phyloP scores from a whole-genome alignment of 2,888 invertebrate genomes.

The Melolontha melolontha region DNA sequence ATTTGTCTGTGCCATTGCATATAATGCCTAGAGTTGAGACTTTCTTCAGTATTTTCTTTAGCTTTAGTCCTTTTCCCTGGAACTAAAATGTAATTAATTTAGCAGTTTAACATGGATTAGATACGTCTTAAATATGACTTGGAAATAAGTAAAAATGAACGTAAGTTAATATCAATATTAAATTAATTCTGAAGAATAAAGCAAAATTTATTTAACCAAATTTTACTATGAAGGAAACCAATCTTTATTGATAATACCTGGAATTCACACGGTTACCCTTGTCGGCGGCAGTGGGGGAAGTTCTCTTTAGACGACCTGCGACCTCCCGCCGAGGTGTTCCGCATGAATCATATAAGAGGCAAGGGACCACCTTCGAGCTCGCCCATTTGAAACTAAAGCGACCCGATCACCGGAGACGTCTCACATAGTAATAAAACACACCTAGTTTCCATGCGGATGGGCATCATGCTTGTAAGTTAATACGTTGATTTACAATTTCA shows the following conservation, averaged over 20 bases:
- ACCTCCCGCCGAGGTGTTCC: constrained; percentile 44
- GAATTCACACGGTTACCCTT: constrained; percentile 5
- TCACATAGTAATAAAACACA: constrained; percentile 40
- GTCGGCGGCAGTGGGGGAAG: neutral
- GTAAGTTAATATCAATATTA: too few species aligned
- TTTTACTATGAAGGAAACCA: neutral
- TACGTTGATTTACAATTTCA: constrained; percentile 31
- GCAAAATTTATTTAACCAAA: too few species aligned
- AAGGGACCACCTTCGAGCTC: constrained; percentile 48
- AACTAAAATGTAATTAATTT: too few species aligned
- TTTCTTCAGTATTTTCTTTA: too few species aligned
- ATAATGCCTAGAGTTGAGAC: too few species aligned
- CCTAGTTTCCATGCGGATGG: constrained; percentile 30
- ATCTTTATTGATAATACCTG: neutral
- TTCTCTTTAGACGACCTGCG: constrained; percentile 33
- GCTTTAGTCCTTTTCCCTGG: too few species aligned
- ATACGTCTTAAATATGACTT: too few species aligned
- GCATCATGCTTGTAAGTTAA: constrained; percentile 23
- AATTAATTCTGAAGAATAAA: too few species aligned
- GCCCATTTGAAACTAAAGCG: constrained; percentile 47
- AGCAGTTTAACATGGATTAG: too few species aligned
- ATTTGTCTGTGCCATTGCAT: too few species aligned
- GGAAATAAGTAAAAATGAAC: too few species aligned
- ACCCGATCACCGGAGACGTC: constrained; percentile 18
- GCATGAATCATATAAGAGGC: constrained; percentile 47